Percentiles rank a stretch among this genome's conserved stretches.
Conservation (phyloP, 2,113 vertebrate genomes). For the Sinocyclocheilus maitianheensis region DNA sequence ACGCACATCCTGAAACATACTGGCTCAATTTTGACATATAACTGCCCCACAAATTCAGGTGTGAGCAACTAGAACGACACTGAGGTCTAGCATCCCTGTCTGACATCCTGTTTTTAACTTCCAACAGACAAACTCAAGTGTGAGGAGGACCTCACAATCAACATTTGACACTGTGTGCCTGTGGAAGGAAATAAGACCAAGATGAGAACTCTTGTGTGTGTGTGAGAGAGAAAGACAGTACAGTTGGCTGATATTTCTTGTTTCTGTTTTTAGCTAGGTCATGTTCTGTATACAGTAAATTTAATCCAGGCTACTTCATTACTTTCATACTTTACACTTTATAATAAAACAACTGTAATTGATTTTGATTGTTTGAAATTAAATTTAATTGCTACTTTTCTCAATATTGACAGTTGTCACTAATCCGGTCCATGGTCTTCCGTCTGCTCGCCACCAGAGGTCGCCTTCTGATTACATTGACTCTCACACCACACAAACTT, state of each 20-base stretch:
- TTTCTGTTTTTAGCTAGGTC: background rate
- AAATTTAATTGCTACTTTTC: background rate
- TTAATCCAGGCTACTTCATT: background rate
- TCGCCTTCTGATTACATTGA: too few relatives aligned
- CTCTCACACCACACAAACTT: too few relatives aligned
- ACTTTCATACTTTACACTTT: background rate
- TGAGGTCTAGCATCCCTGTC: conserved; percentile 51
- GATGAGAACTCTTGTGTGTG: background rate
- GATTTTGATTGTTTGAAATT: background rate
- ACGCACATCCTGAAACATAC: conserved; percentile 10
- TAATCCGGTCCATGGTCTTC: too few relatives aligned
- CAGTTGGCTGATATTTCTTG: background rate
- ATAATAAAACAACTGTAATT: background rate
- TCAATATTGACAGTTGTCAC: background rate
- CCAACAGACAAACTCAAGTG: conserved; percentile 19
- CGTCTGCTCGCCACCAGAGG: too few relatives aligned
- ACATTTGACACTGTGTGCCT: conserved; percentile 31
- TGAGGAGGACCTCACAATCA: conserved; percentile 31
- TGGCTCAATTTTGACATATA: background rate
- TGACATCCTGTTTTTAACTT: conserved; percentile 60
- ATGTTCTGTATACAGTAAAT: background rate
- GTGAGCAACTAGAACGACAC: conserved; percentile 48
- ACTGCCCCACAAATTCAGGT: conserved; percentile 30
- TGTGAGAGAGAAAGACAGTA: background rate
- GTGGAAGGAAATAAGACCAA: conserved; percentile 43